Evolutionary conservation across 2,888 invertebrate species (phyloP).

Genomic region (Zaprionus lineosus): DNA sequence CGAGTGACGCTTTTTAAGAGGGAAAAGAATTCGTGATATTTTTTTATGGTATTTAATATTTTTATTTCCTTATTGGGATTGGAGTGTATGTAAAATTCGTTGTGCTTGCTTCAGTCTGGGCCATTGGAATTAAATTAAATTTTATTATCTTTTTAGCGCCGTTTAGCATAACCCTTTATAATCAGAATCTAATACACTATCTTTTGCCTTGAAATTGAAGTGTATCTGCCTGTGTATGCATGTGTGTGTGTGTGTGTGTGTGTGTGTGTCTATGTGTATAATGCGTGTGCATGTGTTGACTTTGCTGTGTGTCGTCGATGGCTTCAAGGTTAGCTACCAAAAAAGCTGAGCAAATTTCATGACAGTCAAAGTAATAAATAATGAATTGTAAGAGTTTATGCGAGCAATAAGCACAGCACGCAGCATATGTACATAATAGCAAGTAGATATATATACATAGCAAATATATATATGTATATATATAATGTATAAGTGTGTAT

Average conservation of each 20-base stretch:
- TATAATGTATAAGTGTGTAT: slow-evolving; percentile 1
- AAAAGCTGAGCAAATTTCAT: slow-evolving; percentile 66
- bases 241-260: not conserved
- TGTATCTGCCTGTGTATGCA: not conserved
- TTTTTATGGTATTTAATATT: no score
- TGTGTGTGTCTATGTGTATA: no score
- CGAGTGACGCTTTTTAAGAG: no score
- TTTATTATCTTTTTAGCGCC: slow-evolving; percentile 50
- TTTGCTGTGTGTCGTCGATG: slow-evolving; percentile 35
- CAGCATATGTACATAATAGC: slow-evolving; percentile 50
- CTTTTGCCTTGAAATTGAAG: slow-evolving; percentile 21
- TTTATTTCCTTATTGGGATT: not conserved
- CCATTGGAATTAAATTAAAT: slow-evolving; percentile 46
- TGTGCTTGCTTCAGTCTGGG: not conserved
- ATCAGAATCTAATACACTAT: slow-evolving; percentile 24
- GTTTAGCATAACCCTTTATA: slow-evolving; percentile 56
- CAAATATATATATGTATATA: slow-evolving; percentile 13
- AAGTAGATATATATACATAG: slow-evolving; percentile 8
- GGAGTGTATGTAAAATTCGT: slow-evolving; percentile 1
- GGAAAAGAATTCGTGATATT: no score
- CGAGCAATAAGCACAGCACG: slow-evolving; percentile 57
- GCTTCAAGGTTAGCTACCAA: slow-evolving; percentile 61
- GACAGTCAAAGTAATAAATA: slow-evolving; percentile 72
- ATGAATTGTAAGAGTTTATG: slow-evolving; percentile 70
- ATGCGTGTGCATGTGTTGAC: slow-evolving; percentile 2